These are phyloP conservation scores for Drosophila meridiana DNA, from an alignment of 2,888 invertebrate genomes.

Conservation along the genomic window DNA sequence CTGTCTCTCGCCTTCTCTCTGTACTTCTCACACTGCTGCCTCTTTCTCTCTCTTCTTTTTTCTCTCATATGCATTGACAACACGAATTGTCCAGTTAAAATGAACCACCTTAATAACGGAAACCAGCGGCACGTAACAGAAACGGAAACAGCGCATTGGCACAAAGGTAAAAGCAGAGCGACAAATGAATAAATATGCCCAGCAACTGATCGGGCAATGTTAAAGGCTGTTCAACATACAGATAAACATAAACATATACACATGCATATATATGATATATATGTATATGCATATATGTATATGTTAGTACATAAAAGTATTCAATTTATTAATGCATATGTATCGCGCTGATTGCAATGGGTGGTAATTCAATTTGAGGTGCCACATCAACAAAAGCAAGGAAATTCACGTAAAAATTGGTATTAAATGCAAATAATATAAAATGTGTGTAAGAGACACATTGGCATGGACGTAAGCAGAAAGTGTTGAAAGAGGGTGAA, in stretches of 20 bases:
- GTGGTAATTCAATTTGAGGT: constrained; percentile 55
- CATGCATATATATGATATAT: neutral
- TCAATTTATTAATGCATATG: constrained; percentile 53
- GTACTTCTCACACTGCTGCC: too few species aligned
- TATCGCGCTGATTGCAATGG: constrained; percentile 45
- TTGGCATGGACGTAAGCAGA: neutral
- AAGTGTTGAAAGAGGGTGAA: neutral
- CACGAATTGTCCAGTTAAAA: neutral
- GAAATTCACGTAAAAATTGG: constrained; percentile 32
- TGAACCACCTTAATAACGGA: neutral
- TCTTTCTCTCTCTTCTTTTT: neutral
- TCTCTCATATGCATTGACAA: neutral
- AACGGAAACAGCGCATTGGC: constrained; percentile 40
- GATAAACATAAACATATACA: neutral
- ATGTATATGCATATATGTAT: neutral
- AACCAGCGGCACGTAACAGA: constrained; percentile 23
- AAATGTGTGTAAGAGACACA: constrained; percentile 21
- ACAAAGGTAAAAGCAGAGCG: constrained; percentile 43
- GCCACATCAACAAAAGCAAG: constrained; percentile 19
- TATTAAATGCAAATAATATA: constrained; percentile 29
- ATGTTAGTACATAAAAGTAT: constrained; percentile 19
- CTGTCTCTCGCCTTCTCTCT: neutral
- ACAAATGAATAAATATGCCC: constrained; percentile 40
- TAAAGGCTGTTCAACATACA: neutral
- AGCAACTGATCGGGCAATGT: constrained; percentile 13